A percentile compares a stretch with the other conserved stretches of the same genome.
These are phyloP conservation scores for Neodiprion lecontei DNA, from an alignment of 1,140 invertebrate genomes.

Conservation along the genomic window DNA sequence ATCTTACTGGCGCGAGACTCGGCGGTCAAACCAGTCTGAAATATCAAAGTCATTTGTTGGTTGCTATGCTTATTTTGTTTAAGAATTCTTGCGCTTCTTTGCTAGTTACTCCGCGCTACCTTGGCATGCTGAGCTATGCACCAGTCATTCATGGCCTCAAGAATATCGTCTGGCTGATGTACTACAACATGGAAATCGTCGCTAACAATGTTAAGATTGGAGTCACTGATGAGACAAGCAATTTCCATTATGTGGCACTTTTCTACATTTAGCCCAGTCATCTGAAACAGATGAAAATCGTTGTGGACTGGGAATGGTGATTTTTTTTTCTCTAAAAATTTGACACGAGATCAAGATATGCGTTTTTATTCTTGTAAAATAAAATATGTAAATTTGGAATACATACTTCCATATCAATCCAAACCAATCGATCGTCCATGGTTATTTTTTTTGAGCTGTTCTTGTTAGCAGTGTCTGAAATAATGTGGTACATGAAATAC, in stretches of 20 bases:
- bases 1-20: slow-evolving; percentile 73
- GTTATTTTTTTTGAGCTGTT: slow-evolving; percentile 12
- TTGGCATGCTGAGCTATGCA: slow-evolving; percentile 78
- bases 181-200: slow-evolving; percentile 83
- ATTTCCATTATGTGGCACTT: slow-evolving; percentile 87
- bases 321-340: slow-evolving; percentile 14
- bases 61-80: background rate
- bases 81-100: background rate
- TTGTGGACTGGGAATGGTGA: slow-evolving; percentile 6
- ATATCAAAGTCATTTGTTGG: slow-evolving; percentile 18
- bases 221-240: slow-evolving; percentile 87
- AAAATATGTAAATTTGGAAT: slow-evolving; percentile 2
- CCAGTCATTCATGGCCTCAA: slow-evolving; percentile 86
- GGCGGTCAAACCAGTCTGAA: slow-evolving; percentile 78
- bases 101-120: slow-evolving; percentile 54
- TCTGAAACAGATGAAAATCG: slow-evolving; percentile 38
- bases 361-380: slow-evolving; percentile 1
- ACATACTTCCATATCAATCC: slow-evolving; percentile 51
- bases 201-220: slow-evolving; percentile 78
- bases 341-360: slow-evolving; percentile 1
- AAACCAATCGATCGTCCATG: slow-evolving; percentile 36
- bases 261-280: slow-evolving; percentile 73
- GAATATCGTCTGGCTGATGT: slow-evolving; percentile 75
- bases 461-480: background rate
- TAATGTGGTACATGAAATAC: slow-evolving; percentile 30